Evolutionary conservation across 1,140 invertebrate genomes (phyloP).

Genomic region (Pemphigus obesinymphae): DNA sequence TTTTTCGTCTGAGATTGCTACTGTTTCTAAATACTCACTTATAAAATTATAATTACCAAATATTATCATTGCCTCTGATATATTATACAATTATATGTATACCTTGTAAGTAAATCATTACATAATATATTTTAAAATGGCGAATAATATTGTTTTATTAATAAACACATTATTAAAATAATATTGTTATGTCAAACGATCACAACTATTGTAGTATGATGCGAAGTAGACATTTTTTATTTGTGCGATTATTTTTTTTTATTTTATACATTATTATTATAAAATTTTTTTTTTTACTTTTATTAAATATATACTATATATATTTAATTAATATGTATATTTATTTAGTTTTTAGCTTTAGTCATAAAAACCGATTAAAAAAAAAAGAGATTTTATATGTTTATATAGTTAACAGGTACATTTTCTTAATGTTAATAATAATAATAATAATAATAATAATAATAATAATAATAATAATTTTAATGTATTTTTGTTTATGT

Average conservation of each 20-base stretch:
- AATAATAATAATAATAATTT: neutral
- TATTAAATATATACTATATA: neutral
- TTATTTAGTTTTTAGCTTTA: neutral
- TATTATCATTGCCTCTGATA: no score
- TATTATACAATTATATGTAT: no score
- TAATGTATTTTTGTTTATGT: neutral
- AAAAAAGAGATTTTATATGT: neutral
- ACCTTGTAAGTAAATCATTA: no score
- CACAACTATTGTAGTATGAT: no score
- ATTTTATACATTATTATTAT: neutral
- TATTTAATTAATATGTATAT: slow-evolving; percentile 4
- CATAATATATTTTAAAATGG: no score
- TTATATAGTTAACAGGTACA: slow-evolving; percentile 8
- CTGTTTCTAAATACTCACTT: neutral
- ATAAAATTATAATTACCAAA: neutral
- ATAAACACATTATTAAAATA: neutral
- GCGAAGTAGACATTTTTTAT: no score
- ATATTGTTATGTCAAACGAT: neutral
- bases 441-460: neutral
- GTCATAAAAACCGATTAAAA: neutral
- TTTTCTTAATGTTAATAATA: neutral
- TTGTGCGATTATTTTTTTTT: neutral
- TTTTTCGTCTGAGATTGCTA: no score
- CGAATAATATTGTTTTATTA: slow-evolving; percentile 3
- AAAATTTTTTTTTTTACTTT: neutral